phyloP scores from a whole-genome alignment of 1,140 invertebrate species.

The Pteromalus puparum region DNA sequence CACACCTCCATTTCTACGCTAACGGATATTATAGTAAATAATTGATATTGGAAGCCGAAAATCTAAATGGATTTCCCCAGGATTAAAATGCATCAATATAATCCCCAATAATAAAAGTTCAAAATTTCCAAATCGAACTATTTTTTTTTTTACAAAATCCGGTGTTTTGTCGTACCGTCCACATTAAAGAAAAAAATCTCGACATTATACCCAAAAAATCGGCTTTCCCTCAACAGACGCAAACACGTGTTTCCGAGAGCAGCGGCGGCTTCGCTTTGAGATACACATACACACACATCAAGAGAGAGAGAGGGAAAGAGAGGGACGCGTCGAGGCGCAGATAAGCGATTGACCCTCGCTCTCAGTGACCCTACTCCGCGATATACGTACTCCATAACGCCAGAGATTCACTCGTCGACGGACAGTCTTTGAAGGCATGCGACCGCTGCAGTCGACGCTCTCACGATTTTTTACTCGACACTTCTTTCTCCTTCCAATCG shows the following conservation, averaged over 20 bases:
- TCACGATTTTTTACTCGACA: constrained; percentile 1
- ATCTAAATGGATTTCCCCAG: too few relatives aligned
- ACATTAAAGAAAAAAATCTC: too few relatives aligned
- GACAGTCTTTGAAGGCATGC: not conserved
- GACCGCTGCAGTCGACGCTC: not conserved
- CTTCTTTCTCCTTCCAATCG: not conserved
- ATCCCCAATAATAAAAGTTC: too few relatives aligned
- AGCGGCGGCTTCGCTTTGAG: not conserved
- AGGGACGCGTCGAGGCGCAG: constrained; percentile 45
- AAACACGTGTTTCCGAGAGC: constrained; percentile 6
- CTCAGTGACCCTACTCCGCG: constrained; percentile 2
- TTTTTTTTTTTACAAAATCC: too few relatives aligned
- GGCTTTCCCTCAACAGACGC: too few relatives aligned
- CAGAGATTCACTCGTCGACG: not conserved
- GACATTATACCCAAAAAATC: too few relatives aligned
- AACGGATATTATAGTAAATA: too few relatives aligned
- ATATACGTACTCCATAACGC: not conserved
- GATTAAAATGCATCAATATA: too few relatives aligned
- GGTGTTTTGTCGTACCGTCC: too few relatives aligned
- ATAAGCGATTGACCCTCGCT: constrained; percentile 61
- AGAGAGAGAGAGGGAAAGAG: constrained; percentile 28
- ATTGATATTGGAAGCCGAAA: too few relatives aligned
- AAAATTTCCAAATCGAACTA: too few relatives aligned
- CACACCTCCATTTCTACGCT: too few relatives aligned
- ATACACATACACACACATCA: not conserved